phyloP scores from a whole-genome alignment of 2,797 vertebrate species.

The Margarornis squamiger region DNA sequence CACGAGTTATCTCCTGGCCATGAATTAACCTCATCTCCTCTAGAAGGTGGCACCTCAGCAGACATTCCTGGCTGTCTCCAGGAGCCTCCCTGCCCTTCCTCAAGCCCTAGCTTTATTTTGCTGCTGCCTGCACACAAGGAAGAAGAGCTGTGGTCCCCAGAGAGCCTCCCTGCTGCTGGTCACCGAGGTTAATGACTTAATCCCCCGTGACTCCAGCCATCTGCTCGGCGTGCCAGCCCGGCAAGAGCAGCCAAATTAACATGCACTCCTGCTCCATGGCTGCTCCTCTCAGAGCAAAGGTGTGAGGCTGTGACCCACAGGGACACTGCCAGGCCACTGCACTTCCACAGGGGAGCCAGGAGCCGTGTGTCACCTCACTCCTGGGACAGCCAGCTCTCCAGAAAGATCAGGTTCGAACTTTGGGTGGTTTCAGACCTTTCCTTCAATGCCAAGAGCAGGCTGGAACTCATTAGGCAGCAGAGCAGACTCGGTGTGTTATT shows the following conservation, averaged over 20 bases:
- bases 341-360: neutral
- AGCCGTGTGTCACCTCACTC: neutral
- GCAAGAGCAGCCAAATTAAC: neutral
- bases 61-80: neutral
- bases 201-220: conserved; percentile 36
- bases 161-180: neutral
- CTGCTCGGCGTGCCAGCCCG: conserved; percentile 7
- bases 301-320: neutral
- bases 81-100: neutral
- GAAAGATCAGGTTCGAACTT: neutral
- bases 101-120: neutral
- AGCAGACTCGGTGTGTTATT: neutral
- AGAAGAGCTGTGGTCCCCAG: neutral
- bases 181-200: conserved; percentile 47
- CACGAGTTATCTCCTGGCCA: neutral
- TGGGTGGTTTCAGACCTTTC: neutral
- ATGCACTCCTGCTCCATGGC: neutral
- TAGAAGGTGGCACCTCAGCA: neutral
- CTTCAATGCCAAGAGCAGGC: neutral
- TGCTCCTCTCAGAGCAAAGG: neutral
- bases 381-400: neutral
- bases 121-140: neutral
- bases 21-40: neutral
- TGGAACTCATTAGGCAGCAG: neutral
- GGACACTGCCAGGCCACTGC: accelerated